A percentile compares a stretch with the other conserved stretches of the same genome.
Evolutionary conservation across 2,797 vertebrate species (phyloP).

Genomic region (Falco columbarius): DNA sequence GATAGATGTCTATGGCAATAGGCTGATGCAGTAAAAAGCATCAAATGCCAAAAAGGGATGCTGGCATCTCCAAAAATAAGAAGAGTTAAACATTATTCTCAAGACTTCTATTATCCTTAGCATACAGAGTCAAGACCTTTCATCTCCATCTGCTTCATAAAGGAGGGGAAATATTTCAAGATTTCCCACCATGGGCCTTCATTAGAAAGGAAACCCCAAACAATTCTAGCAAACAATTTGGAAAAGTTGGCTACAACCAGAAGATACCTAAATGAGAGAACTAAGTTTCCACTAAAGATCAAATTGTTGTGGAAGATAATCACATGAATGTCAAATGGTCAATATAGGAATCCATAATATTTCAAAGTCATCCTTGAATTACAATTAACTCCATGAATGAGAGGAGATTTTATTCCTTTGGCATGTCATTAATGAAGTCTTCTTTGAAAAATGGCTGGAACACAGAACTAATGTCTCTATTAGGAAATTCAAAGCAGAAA

Average conservation of each 20-base stretch:
- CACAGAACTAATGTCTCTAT: background rate
- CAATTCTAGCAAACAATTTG: background rate
- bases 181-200: background rate
- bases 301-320: background rate
- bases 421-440: background rate
- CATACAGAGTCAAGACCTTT: background rate
- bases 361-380: background rate
- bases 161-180: background rate
- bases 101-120: background rate
- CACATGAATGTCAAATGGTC: background rate
- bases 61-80: background rate
- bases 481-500: conserved; percentile 51
- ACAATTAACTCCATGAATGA: background rate
- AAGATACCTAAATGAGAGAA: background rate
- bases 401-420: background rate
- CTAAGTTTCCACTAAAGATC: background rate
- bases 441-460: background rate
- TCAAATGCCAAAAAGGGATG: background rate
- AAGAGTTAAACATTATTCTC: background rate
- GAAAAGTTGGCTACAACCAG: background rate
- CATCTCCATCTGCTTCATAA: background rate
- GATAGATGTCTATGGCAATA: background rate
- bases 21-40: background rate
- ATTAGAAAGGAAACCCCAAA: background rate
- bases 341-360: background rate